These are phyloP conservation scores for Thunnus maccoyii DNA, from an alignment of 2,113 vertebrate species.

Conservation along the genomic window DNA sequence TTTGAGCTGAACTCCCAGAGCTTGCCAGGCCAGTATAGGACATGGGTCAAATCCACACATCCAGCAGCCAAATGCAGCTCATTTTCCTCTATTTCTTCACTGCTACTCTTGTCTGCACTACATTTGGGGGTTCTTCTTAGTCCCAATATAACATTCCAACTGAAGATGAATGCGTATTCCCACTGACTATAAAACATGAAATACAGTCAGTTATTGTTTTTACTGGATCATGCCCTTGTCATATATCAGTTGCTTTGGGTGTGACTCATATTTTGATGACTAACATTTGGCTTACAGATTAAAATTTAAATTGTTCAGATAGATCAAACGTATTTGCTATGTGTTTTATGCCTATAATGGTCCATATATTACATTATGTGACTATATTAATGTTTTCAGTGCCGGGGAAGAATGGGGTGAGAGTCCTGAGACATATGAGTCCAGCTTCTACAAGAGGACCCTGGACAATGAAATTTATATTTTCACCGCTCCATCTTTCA, in stretches of 20 bases:
- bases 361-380: slow-evolving; percentile 30
- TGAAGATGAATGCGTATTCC: slow-evolving; percentile 41
- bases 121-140: slow-evolving; percentile 21
- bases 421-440: slow-evolving; percentile 95
- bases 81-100: slow-evolving; percentile 54
- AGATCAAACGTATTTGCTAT: slow-evolving; percentile 53
- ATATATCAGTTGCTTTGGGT: slow-evolving; percentile 38
- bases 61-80: slow-evolving; percentile 45
- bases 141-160: slow-evolving; percentile 34
- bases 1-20: slow-evolving; percentile 52
- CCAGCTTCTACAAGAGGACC: slow-evolving; percentile 98
- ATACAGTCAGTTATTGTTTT: slow-evolving; percentile 46
- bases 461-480: slow-evolving; percentile 98
- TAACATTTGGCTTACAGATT: slow-evolving; percentile 43
- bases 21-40: slow-evolving; percentile 44
- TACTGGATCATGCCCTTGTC: slow-evolving; percentile 30
- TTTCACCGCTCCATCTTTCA: slow-evolving; percentile 95
- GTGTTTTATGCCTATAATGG: slow-evolving; percentile 34
- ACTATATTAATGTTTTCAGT: slow-evolving; percentile 69
- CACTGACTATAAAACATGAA: slow-evolving; percentile 42
- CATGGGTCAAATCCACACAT: slow-evolving; percentile 54
- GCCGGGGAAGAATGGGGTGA: slow-evolving; percentile 94
- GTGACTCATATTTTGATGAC: slow-evolving; percentile 44
- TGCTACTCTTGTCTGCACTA: slow-evolving; percentile 38
- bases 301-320: slow-evolving; percentile 36